Evolutionary conservation across 2,888 invertebrate species (phyloP), one percentile per base, ranked within the genome.

Genomic region (Eurytoma californica): DNA sequence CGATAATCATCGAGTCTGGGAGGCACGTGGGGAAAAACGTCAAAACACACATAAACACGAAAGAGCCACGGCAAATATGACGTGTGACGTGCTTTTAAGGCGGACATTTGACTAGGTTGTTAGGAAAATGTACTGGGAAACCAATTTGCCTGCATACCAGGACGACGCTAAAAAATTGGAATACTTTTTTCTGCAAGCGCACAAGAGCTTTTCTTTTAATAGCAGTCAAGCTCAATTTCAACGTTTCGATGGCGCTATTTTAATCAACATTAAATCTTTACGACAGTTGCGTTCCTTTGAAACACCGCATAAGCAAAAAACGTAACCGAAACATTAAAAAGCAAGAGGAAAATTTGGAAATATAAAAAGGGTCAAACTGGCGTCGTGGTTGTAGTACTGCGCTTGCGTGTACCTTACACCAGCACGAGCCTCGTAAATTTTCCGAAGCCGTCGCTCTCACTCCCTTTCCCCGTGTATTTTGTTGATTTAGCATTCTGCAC

Each of bases 401-500:
- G 74, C 9, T 9, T 72, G 70, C 82, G 61, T 20, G 39, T 39
- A 20, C 55, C 60, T 53, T 61, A 30, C 78, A 58, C 74, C 72
- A 82, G 83, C 83, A n/a, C 12, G 61, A 55, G 79, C 83, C 84
- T 85, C 86, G 86, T 89, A 89, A 88, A 89, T 88, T 86, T 80
- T 85, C 78, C 82, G 74, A 83, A 81, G 74, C 82, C 82, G 84
- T 80, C 84, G 84, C 84, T 85, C 85, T 84, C 83, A 82, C 77
- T 80, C 83, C 85, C 72, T 49, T 53, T 39, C 49, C 49, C 28
- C 74, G 30, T 47, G 72, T 84, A 81, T 87, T 87, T 85, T 87
- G 88, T 88, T 90, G 89, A 90, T 90, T 90, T 90, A 90, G 89
- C 89, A 90, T 90, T 90, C 90, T 89, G 89, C 89, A 88, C 88